Percentiles rank a stretch among this genome's conserved stretches.
These are phyloP conservation scores for Cotesia typhae DNA, from an alignment of 1,140 invertebrate species.

Conservation along the genomic window DNA sequence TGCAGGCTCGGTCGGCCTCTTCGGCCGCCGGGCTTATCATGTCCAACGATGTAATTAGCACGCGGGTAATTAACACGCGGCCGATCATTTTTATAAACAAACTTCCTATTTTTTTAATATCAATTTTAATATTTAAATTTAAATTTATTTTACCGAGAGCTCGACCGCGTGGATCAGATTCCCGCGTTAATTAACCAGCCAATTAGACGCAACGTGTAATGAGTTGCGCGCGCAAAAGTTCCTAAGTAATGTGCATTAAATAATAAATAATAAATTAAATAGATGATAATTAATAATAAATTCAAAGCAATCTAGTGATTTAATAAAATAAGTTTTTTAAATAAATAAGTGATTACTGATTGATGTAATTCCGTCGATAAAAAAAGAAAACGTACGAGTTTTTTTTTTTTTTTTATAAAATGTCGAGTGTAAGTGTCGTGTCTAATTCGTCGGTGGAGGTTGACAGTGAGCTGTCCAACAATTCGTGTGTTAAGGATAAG, in stretches of 20 bases:
- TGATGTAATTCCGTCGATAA: background rate
- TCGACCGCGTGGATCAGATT: slow-evolving; percentile 56
- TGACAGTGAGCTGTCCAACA: slow-evolving; percentile 62
- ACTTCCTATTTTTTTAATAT: slow-evolving; percentile 65
- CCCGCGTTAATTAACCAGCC: slow-evolving; percentile 64
- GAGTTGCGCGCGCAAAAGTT: slow-evolving; percentile 66
- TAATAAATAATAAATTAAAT: slow-evolving; percentile 33
- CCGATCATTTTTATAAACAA: slow-evolving; percentile 40
- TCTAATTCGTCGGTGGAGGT: slow-evolving; percentile 65
- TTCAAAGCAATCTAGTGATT: background rate
- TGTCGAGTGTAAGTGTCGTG: slow-evolving; percentile 63
- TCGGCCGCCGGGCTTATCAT: slow-evolving; percentile 50
- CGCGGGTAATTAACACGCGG: background rate
- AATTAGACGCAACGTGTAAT: slow-evolving; percentile 64
- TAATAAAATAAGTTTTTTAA: background rate
- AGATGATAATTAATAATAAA: background rate
- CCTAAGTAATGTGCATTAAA: slow-evolving; percentile 51
- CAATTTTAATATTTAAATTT: slow-evolving; percentile 25
- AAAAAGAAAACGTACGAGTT: slow-evolving; percentile 2
- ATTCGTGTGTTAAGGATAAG: slow-evolving; percentile 37
- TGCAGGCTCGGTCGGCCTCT: slow-evolving; percentile 44
- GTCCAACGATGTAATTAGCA: slow-evolving; percentile 20
- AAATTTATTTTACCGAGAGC: slow-evolving; percentile 11
- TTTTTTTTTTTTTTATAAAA: slow-evolving; percentile 38
- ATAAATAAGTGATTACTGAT: background rate